These are phyloP conservation scores for Drosophila ustulata DNA, from an alignment of 2,888 invertebrate genomes.

Conservation along the genomic window DNA sequence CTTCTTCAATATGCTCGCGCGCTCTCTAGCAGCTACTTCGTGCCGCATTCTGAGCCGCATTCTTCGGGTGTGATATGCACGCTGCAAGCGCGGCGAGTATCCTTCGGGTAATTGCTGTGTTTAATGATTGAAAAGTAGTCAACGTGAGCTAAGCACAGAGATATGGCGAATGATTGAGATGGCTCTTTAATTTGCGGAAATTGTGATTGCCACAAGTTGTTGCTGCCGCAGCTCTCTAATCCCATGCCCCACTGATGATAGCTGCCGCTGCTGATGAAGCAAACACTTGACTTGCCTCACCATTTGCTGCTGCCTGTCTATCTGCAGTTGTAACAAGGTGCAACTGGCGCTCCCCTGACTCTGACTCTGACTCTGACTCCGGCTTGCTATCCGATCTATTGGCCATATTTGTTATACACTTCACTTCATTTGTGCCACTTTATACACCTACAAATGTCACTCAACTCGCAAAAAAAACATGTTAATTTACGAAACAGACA, in stretches of 20 bases:
- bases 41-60: conserved; percentile 40
- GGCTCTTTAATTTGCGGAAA: conserved; percentile 76
- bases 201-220: conserved; percentile 48
- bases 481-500: conserved; percentile 68
- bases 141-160: conserved; percentile 70
- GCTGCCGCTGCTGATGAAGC: background rate
- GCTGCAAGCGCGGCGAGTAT: conserved; percentile 43
- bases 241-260: conserved; percentile 5
- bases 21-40: conserved; percentile 14
- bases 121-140: conserved; percentile 74
- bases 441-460: conserved; percentile 80
- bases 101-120: conserved; percentile 68
- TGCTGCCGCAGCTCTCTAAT: conserved; percentile 15
- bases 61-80: conserved; percentile 58
- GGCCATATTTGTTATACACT: conserved; percentile 77
- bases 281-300: background rate
- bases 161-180: conserved; percentile 71
- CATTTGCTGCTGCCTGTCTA: background rate
- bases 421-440: conserved; percentile 81
- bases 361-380: conserved; percentile 1
- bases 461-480: conserved; percentile 73
- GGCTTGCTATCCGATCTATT: conserved; percentile 52
- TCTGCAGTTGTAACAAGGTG: conserved; percentile 18
- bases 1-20: conserved; percentile 2
- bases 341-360: conserved; percentile 48